A percentile compares a stretch with the other conserved stretches of the same genome.
phyloP scores from a whole-genome alignment of 1,140 invertebrate species.

The Sminthurides bifidus region DNA sequence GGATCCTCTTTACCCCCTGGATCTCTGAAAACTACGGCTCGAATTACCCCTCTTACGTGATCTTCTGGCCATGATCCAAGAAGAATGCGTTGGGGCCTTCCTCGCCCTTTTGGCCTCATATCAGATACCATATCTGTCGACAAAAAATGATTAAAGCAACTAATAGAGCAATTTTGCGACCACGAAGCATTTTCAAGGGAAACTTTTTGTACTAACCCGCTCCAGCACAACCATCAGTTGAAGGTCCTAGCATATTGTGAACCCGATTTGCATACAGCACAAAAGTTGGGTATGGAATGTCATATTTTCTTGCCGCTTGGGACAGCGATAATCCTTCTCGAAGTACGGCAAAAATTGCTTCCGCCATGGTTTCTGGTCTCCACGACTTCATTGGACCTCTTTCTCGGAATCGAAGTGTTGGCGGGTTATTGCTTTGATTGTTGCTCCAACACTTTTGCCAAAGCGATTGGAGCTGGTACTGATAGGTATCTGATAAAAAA shows the following conservation, averaged over 20 bases:
- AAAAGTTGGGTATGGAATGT: constrained; percentile 87
- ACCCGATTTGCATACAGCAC: constrained; percentile 86
- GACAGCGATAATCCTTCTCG: constrained; percentile 78
- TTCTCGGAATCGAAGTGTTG: constrained; percentile 79
- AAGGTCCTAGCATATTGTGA: constrained; percentile 84
- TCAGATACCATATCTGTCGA: constrained; percentile 45
- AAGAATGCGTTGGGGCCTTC: constrained; percentile 73
- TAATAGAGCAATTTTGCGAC: background rate
- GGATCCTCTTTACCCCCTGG: constrained; percentile 62
- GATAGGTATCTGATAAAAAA: constrained; percentile 66
- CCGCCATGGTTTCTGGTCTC: constrained; percentile 85
- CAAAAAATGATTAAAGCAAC: background rate
- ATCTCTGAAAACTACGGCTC: constrained; percentile 80
- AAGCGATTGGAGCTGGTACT: constrained; percentile 82
- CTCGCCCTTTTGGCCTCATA: constrained; percentile 74
- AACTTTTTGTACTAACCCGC: constrained; percentile 34
- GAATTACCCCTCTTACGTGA: constrained; percentile 76
- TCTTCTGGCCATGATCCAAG: constrained; percentile 84
- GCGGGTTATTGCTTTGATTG: constrained; percentile 64
- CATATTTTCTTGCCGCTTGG: constrained; percentile 79
- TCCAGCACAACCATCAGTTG: constrained; percentile 71
- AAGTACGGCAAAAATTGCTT: constrained; percentile 79
- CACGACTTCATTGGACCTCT: constrained; percentile 81
- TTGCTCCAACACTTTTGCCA: constrained; percentile 92
- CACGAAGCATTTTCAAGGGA: background rate